Base-by-base conservation (phyloP, 2,888 invertebrate genomes). In the Abrostola tripartita region DNA sequence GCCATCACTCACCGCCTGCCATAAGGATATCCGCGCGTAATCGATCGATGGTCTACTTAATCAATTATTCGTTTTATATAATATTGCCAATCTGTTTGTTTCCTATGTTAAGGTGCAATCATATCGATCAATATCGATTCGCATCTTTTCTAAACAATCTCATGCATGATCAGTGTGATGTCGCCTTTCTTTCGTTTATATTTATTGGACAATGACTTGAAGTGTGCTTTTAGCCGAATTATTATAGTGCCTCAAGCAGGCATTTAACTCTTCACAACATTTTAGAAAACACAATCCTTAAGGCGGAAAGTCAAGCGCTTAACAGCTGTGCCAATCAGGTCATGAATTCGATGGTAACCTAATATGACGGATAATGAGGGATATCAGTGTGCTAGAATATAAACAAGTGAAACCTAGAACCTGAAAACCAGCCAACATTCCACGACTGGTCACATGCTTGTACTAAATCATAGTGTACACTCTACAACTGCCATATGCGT, bases 21-120 rank as follows among this genome's bases (percentile, higher is more conserved):
- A 54, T 67, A 63, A 71, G 71, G 73, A 72, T 75, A 69, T 66
- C 61, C 63, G 60, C 50, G 47, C 54, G 14, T 5, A 61, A 61
- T 53, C 40, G 12, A 66, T 65, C 35, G 37, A 9, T 52, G 44
- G 7, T 50, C 6, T 49, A 35, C 40, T 68, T 42, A 14, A 38
- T 6, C 47, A 7, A 51, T 60, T 40, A n/a, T 9, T 11, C 44
- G 24, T 37, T 47, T 47, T 12, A 14, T 38, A 12, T 42, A 37
- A 12, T 36, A 36, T 51, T 5, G 2, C 5, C n/a, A n/a, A n/a
- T n/a, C 9, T 12, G 12, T 37, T 37, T 37, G 44, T 6, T 44
- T 55, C 14, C 24, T 10, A n/a, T 8, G 5, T 7, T 7, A 24
- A 14, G 14, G 1, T 47, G 24, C 5, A 24, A 24, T 24, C 4